Evolutionary conservation across 2,113 vertebrate species (phyloP).

Genomic region (Columba janthina): DNA sequence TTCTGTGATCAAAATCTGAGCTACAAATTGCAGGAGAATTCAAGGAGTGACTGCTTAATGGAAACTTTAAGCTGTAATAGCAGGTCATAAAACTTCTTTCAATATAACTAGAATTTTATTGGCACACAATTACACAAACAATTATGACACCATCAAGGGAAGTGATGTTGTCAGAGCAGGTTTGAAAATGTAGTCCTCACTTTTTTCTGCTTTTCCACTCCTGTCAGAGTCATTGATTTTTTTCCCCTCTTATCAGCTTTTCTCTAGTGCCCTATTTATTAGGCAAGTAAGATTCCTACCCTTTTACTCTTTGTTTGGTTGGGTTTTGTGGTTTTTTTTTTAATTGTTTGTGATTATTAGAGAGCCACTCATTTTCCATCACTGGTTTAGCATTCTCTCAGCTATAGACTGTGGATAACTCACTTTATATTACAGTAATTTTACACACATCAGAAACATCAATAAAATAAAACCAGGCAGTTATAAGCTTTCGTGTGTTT

Average conservation of each 20-base stretch:
- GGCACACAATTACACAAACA: not conserved
- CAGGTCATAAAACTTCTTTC: not conserved
- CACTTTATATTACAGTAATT: constrained; percentile 6
- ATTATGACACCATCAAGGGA: not conserved
- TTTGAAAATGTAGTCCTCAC: not conserved
- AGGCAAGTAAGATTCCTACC: not conserved
- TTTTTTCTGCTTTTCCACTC: not conserved
- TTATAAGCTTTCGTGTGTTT: not conserved
- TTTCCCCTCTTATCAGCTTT: not conserved
- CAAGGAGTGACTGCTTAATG: not conserved
- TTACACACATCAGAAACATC: not conserved
- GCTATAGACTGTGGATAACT: not conserved
- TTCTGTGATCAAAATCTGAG: not conserved
- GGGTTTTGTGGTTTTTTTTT: not conserved
- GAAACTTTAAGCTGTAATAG: not conserved
- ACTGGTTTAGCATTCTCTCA: not conserved
- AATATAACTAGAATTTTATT: not conserved
- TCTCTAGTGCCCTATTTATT: not conserved
- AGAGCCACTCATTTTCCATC: not conserved
- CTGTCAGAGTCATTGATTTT: not conserved
- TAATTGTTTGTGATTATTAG: not conserved
- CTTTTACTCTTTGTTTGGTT: not conserved
- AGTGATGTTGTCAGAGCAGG: not conserved
- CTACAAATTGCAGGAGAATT: not conserved
- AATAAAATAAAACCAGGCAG: not conserved